phyloP scores from a whole-genome alignment of 2,888 invertebrate genomes.

The Colletes collaris region DNA sequence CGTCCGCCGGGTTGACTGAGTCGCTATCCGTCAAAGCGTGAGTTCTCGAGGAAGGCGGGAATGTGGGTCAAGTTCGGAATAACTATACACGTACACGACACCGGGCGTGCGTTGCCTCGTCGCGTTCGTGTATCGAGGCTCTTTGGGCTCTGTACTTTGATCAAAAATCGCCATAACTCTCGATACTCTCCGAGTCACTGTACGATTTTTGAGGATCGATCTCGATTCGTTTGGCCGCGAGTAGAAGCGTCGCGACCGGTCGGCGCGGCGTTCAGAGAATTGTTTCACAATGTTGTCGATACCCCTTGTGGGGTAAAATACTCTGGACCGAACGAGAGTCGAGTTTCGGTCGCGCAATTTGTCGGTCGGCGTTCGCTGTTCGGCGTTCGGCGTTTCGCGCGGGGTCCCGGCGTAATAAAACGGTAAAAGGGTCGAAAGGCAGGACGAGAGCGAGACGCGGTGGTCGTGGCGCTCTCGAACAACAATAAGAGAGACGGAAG shows the following conservation, averaged over 20 bases:
- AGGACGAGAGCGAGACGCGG: not conserved
- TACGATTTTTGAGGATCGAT: too few relatives aligned
- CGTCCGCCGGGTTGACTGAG: constrained; percentile 6
- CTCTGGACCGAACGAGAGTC: too few relatives aligned
- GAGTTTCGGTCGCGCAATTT: constrained; percentile 31
- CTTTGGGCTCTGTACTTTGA: too few relatives aligned
- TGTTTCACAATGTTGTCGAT: too few relatives aligned
- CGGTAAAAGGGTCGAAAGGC: constrained; percentile 45
- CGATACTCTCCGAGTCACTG: too few relatives aligned
- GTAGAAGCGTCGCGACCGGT: constrained; percentile 3
- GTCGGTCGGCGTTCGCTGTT: constrained; percentile 16
- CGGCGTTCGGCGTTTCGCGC: not conserved
- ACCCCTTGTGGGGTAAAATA: too few relatives aligned
- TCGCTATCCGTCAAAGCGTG: constrained; percentile 49
- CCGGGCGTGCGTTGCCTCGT: constrained; percentile 9
- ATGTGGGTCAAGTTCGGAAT: constrained; percentile 78
- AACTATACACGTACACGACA: constrained; percentile 62
- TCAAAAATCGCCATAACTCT: too few relatives aligned
- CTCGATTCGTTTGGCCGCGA: too few relatives aligned
- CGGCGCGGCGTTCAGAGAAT: too few relatives aligned
- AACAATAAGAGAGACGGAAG: constrained; percentile 42
- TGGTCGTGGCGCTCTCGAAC: constrained; percentile 24
- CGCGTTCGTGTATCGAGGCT: constrained; percentile 24
- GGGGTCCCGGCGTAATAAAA: constrained; percentile 24
- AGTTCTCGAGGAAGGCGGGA: constrained; percentile 44